Percentiles rank a stretch among this genome's conserved stretches.
phyloP scores from a whole-genome alignment of 2,797 vertebrate species.

The Nyctalus aviator region DNA sequence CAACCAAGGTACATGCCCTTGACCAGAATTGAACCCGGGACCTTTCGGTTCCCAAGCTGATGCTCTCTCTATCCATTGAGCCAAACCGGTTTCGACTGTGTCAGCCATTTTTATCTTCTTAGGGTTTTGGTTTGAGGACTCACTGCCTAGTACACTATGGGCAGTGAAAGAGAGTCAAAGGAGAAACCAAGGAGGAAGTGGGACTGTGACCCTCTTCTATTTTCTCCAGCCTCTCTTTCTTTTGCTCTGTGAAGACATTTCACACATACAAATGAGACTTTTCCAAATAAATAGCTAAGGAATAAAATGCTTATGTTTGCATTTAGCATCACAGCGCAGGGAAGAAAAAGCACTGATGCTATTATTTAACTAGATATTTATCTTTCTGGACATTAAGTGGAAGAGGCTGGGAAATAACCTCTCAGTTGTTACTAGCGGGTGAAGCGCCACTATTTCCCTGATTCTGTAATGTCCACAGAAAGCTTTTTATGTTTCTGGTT shows the following conservation, averaged over 20 bases:
- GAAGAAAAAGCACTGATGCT: not conserved
- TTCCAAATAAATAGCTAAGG: not conserved
- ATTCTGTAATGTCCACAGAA: not conserved
- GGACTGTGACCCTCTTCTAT: not conserved
- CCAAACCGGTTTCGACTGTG: too few species aligned
- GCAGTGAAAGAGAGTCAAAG: not conserved
- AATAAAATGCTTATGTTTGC: conserved; percentile 13
- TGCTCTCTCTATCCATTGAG: too few species aligned
- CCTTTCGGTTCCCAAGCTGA: too few species aligned
- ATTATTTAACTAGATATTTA: conserved; percentile 34
- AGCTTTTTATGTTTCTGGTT: not conserved
- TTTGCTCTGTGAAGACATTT: not conserved
- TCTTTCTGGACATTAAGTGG: not conserved
- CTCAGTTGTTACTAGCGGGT: not conserved
- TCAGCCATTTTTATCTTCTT: not conserved
- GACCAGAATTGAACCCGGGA: too few species aligned
- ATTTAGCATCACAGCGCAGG: not conserved
- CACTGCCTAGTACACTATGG: too few species aligned
- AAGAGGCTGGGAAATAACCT: not conserved
- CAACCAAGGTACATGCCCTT: too few species aligned
- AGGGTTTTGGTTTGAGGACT: not conserved
- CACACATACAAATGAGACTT: not conserved
- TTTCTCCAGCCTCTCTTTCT: not conserved
- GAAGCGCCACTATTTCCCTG: not conserved
- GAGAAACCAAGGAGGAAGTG: not conserved